Base-by-base conservation (phyloP, 2,888 invertebrate species). In the Laothoe populi region DNA sequence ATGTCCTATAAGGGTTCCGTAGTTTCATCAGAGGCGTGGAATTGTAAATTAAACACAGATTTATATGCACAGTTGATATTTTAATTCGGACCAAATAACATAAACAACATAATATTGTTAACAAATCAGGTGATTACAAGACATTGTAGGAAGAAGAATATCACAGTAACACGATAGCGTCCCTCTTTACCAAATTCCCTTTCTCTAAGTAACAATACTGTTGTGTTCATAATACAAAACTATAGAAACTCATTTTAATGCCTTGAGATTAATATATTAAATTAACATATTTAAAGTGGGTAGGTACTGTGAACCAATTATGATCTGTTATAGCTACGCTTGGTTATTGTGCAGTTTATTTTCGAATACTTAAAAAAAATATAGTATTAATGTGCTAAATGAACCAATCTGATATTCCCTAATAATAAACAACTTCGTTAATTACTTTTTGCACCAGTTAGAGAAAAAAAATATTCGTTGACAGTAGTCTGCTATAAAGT, bases 131-230 rank as follows among this genome's bases (percentile, higher is more conserved):
- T 83, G 75, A 73, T 74, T 73, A 74, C 75, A 35, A 35, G 77
- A 71, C 69, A 70, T 72, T 63, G 67, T 74, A 85, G 84, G 86
- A 89, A 87, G 86, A 87, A 53, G 72, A 79, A 79, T 90, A 90
- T 90, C 89, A 90, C 90, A 90, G 90, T 84, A 85, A 85, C 72
- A 71, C 66, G 77, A 75, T 53, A 61, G 40, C 53, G 26, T 16
- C 31, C 8, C 35, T 53, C 69, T 67, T 66, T 64, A 64, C 31
- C 11, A 64, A 35, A 16, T 19, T 53, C 35, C 31, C 7, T 4
- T 48, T 57, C 24, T 62, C 61, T 53, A 65, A 44, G 45, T 60
- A 59, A 53, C 59, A 48, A 57, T 59, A 62, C 59, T 62, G 35
- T 53, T 26, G n/a, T 2, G 26, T 16, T 16, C 8, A 48, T n/a